Conservation (phyloP, 2,113 vertebrate genomes). For the Pteropus alecto region DNA sequence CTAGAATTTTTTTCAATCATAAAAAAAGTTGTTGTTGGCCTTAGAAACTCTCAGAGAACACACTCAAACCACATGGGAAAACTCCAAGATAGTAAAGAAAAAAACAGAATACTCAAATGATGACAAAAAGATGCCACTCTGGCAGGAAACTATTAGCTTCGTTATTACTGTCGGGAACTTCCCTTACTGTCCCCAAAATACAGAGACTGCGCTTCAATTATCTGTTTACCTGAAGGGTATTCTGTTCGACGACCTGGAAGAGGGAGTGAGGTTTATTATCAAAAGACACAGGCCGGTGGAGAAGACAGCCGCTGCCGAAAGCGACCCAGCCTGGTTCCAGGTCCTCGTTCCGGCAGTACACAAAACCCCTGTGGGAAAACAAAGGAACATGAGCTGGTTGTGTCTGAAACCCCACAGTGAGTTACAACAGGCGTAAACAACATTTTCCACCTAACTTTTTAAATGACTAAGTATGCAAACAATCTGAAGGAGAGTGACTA, state of each 20-base stretch:
- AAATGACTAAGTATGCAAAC: neutral
- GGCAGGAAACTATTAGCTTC: neutral
- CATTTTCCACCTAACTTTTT: neutral
- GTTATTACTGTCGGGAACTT: neutral
- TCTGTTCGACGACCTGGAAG: constrained; percentile 96
- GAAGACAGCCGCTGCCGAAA: constrained; percentile 89
- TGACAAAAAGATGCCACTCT: neutral
- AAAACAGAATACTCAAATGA: neutral
- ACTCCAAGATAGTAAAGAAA: neutral
- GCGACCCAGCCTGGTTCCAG: constrained; percentile 96
- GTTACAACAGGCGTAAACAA: neutral
- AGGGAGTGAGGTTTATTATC: constrained; percentile 97
- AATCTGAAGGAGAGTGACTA: neutral
- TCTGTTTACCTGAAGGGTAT: constrained; percentile 94
- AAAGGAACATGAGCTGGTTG: neutral
- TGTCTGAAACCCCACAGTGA: neutral
- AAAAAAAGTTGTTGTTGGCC: neutral
- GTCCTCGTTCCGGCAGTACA: constrained; percentile 97
- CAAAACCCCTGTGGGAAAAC: constrained; percentile 90
- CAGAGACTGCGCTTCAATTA: neutral
- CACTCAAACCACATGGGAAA: neutral
- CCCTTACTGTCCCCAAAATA: neutral
- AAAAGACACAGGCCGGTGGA: constrained; percentile 95
- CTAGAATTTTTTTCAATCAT: neutral
- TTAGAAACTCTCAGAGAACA: neutral